Base-by-base conservation (phyloP, 2,888 invertebrate species). In the Scotopteryx bipunctaria region DNA sequence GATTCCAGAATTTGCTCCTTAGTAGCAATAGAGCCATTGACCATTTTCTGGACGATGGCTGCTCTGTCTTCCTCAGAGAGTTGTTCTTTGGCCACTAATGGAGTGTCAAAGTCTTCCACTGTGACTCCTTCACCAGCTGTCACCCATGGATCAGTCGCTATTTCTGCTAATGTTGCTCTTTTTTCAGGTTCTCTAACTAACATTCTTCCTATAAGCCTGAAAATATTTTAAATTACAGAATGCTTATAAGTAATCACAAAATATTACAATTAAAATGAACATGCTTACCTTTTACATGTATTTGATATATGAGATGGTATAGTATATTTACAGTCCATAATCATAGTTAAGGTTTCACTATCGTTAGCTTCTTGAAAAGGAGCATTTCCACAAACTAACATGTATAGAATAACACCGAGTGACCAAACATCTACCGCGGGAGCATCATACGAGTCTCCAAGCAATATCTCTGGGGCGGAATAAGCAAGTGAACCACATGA, bases 401-500 rank as follows among this genome's bases (percentile, higher is more conserved):
- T 99, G 87, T 97, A 99, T 33, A 99, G 91, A 74, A 99, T 99
- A 9, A 99, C 99, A 50, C 99, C 99, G 50, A 99, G 92, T 3
- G 98, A 99, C 99, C 99, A 99, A 43, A 99, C 97, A 91, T 99
- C 99, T 93, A 99, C 99, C 64, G 99, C 99, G 13, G 99, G 99
- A 29, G 99, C 99, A 91, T 99, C 99, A 86, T 99, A 99, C 0
- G 98, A 97, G 86, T 99, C 99, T 14, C 99, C 99, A 45, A 99
- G 92, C 53, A 99, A 92, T 75, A 99, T 99, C 91, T 99, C 99
- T 1, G 99, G 99, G 5, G 99, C 99, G 2, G 99, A 99, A 89
- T 99, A 99, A 13, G 99, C 99, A 67, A 99, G 91, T 63, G 98
- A 98, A 17, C 99, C 99, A 89, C 99, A 99, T 23, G 98, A 98